phyloP scores from a whole-genome alignment of 2,797 vertebrate species.

The Crax fasciolata region DNA sequence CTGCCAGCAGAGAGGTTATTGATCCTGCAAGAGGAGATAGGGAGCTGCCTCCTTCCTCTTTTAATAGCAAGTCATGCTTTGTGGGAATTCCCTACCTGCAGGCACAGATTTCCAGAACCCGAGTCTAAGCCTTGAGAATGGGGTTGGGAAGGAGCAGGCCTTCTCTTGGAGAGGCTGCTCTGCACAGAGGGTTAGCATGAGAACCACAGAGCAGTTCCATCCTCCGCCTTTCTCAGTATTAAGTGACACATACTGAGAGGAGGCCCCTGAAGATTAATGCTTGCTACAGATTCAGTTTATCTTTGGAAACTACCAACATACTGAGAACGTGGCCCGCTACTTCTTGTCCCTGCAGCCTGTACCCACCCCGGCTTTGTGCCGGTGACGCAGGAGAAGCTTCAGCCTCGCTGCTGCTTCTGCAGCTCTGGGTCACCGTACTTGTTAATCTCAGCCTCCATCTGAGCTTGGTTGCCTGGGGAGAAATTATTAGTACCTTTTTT shows the following conservation, averaged over 20 bases:
- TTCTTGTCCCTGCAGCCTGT: rapidly evolving
- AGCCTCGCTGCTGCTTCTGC: background rate
- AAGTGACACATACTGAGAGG: background rate
- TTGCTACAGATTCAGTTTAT: background rate
- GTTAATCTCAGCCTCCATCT: background rate
- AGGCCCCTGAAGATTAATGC: slow-evolving; percentile 2
- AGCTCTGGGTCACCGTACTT: background rate
- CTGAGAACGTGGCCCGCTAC: background rate
- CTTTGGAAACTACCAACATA: slow-evolving; percentile 5
- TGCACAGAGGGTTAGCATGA: rapidly evolving
- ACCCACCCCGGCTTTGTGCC: background rate
- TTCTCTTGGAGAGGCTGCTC: background rate
- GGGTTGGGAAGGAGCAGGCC: background rate
- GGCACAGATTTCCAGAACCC: background rate
- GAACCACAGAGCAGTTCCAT: background rate
- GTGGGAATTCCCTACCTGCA: background rate
- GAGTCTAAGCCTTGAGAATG: background rate
- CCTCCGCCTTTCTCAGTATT: background rate
- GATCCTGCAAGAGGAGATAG: background rate
- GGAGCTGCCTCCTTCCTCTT: background rate
- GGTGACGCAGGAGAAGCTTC: background rate
- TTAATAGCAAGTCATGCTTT: background rate
- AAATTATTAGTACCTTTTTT: background rate
- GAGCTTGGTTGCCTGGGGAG: background rate
- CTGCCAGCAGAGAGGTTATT: slow-evolving; percentile 38